Base-by-base conservation (phyloP, 2,113 vertebrate species). In the Anguilla rostrata region DNA sequence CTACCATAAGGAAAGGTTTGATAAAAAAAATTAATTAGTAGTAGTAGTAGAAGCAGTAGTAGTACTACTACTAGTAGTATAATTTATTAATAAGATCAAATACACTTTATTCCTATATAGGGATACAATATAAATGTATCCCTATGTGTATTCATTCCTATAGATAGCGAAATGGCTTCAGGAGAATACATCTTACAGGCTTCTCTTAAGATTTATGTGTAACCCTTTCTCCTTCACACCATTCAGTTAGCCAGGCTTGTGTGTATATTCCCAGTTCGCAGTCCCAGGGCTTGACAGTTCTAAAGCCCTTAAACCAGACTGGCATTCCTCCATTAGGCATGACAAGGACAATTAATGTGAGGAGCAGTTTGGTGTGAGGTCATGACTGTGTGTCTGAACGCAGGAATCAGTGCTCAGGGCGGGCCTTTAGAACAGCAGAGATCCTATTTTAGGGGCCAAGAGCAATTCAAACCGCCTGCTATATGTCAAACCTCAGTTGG, bases 401-500 rank as follows among this genome's bases (percentile, higher is more conserved):
- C 43, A 71, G 60, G 60, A 83, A 5, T 16, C 11, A 15, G 39
- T 53, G 18, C 83, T 66, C 18, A 53, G 60, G 60, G 60, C 89
- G 92, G 92, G 93, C 92, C 90, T 83, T 84, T 60, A 87, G 85
- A 89, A 91, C 88, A 84, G 87, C 87, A 83, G 88, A 90, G 90
- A 90, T 92, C 91, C 89, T 86, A 85, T 92, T 94, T 94, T 93
- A 93, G 91, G 85, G 22, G 46, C 84, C n/a, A 78, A 60, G 57
- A 84, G 90, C 90, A 89, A 94, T 92, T 91, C 53, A 81, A 91
- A 87, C 90, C 91, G 90, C 92, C 90, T 91, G 91, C 91, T 89
- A 87, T 88, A 85, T 90, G 87, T 90, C 88, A 86, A 60, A 85
- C 86, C 89, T 90, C 92, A 92, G 93, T 90, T 92, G 90, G 88